These are phyloP conservation scores for Rhingia campestris DNA, from an alignment of 2,888 invertebrate species.

Conservation along the genomic window DNA sequence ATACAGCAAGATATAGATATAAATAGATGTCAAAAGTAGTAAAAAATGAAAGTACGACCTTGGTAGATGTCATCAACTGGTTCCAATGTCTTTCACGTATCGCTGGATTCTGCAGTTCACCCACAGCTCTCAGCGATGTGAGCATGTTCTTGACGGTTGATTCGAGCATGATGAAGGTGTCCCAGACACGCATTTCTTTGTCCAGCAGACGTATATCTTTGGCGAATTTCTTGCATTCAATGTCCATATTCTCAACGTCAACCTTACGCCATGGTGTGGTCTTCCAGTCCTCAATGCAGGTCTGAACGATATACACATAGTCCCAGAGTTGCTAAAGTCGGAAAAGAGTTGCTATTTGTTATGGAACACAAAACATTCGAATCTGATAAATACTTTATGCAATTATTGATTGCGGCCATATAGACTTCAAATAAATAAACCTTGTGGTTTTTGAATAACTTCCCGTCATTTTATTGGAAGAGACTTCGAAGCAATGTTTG, in stretches of 20 bases:
- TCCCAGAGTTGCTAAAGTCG: conserved; percentile 94
- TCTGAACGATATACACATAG: conserved; percentile 94
- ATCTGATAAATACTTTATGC: too few relatives aligned
- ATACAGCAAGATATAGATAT: conserved; percentile 53
- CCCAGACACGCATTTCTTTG: conserved; percentile 98
- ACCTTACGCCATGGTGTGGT: conserved; percentile 98
- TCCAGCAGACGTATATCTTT: conserved; percentile 95
- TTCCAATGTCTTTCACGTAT: conserved; percentile 98
- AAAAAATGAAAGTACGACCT: conserved; percentile 85
- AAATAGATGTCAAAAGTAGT: neutral
- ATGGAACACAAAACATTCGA: neutral
- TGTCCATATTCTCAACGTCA: conserved; percentile 99
- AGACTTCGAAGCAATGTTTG: too few relatives aligned
- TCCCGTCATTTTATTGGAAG: too few relatives aligned
- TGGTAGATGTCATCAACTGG: conserved; percentile 97
- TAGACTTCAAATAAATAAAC: too few relatives aligned
- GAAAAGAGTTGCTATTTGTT: conserved; percentile 1
- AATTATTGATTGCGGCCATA: too few relatives aligned
- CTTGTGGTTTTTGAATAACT: too few relatives aligned
- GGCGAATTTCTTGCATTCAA: conserved; percentile 98
- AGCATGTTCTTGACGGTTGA: conserved; percentile 97
- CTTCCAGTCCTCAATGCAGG: conserved; percentile 98
- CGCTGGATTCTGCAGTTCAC: conserved; percentile 97
- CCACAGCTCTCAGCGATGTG: conserved; percentile 96
- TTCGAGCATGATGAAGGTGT: conserved; percentile 93